Evolutionary conservation across 2,113 vertebrate genomes (phyloP).

Genomic region (Coracopsis vasa): DNA sequence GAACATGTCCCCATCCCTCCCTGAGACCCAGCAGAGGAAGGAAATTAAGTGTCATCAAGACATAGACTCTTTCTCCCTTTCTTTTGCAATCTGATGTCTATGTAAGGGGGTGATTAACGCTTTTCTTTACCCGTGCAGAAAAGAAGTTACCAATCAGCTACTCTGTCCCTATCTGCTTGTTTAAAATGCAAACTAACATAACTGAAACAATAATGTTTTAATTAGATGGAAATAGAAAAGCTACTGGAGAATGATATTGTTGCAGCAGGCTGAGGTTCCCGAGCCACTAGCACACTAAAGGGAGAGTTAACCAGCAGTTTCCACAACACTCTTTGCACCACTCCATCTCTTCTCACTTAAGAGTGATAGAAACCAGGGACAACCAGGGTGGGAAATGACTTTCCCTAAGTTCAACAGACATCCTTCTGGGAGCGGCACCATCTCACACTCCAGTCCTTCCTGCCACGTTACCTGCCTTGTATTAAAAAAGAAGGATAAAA

Average conservation of each 20-base stretch:
- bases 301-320: background rate
- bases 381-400: background rate
- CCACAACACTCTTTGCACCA: background rate
- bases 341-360: background rate
- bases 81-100: background rate
- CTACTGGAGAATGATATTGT: background rate
- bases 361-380: background rate
- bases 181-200: background rate
- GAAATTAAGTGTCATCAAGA: background rate
- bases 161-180: background rate
- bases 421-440: background rate
- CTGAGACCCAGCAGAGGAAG: background rate
- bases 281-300: background rate
- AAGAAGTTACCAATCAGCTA: background rate
- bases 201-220: constrained; percentile 40
- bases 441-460: background rate
- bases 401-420: background rate
- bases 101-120: constrained; percentile 2
- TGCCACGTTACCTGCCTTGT: background rate
- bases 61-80: background rate
- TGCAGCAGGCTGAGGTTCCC: background rate
- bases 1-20: background rate
- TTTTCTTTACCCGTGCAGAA: background rate
- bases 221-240: constrained; percentile 35
- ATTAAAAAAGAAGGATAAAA: background rate